Evolutionary conservation across 2,797 vertebrate species (phyloP), one percentile per base, ranked within the genome.

Genomic region (Apogon talboti): DNA sequence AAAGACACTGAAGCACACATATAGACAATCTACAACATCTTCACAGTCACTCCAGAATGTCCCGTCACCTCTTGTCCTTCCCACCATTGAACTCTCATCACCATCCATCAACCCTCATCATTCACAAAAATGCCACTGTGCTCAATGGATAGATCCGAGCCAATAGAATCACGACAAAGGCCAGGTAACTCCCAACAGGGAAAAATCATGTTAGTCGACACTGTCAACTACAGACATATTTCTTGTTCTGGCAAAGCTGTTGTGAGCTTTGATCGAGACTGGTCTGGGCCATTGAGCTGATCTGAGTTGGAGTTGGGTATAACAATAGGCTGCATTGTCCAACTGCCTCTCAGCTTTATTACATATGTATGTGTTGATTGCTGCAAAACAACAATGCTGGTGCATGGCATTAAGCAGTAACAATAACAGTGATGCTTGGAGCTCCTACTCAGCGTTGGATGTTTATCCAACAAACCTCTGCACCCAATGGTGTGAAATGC

Each of bases 341-440:
- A 46, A 0, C 84, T 83, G 71, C 82, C 85, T 84, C 89, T 83
- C 84, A 78, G 84, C 87, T 88, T 89, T 89, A 92, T 92, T 92
- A 91, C 92, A 92, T 91, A 92, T 92, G 90, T 90, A 90, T 93
- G 89, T 89, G 88, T 91, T 89, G 88, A 93, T 93, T 92, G 87
- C 85, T 79, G 84, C 84, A 89, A 82, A 91, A 90, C 91, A 92
- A 92, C 90, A 92, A 92, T 87, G 84, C 90, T 88, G 79, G 73
- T 83, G 84, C 84, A 84, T 88, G 85, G 84, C 85, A 87, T 92
- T 90, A 89, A 87, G 84, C 84, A 77, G 78, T 73, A 92, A 91
- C 87, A 92, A 92, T 91, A 91, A 91, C 92, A 91, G 78, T 90
- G 92, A 89, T 88, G 88, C 83, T 87, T 76, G 78, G 70, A 16